Evolutionary conservation across 2,888 invertebrate genomes (phyloP).

Genomic region (Stenodera caucasica): DNA sequence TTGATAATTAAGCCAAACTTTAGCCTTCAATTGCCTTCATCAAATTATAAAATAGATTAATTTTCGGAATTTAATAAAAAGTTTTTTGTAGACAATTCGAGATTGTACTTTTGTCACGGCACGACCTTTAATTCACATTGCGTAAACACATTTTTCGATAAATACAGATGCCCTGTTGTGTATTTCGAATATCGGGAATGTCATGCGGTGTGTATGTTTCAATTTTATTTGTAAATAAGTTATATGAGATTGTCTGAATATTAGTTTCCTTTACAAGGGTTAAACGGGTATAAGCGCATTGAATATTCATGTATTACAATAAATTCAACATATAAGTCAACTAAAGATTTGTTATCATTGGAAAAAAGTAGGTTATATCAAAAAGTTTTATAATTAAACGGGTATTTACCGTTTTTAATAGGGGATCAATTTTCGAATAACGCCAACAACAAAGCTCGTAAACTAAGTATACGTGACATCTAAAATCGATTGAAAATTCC

Average conservation of each 20-base stretch:
- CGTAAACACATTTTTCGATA: too few relatives aligned
- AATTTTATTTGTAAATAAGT: constrained; percentile 7
- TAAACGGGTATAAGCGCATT: background rate
- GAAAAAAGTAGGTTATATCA: too few relatives aligned
- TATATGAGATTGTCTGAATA: background rate
- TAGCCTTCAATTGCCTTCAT: constrained; percentile 20
- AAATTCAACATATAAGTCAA: too few relatives aligned
- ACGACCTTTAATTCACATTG: background rate
- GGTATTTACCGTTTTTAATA: background rate
- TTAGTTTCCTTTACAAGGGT: constrained; percentile 3
- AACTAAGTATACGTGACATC: background rate
- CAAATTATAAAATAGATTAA: constrained; percentile 15
- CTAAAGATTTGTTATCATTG: too few relatives aligned
- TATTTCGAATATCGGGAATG: background rate
- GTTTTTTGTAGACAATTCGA: too few relatives aligned
- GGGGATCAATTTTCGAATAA: background rate
- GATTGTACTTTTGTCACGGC: background rate
- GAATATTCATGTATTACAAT: background rate
- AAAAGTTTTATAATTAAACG: background rate
- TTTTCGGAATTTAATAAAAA: background rate
- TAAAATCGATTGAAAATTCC: background rate
- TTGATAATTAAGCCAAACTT: constrained; percentile 26
- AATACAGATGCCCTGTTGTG: background rate
- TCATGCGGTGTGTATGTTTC: background rate
- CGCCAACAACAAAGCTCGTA: background rate